Evolutionary conservation across 2,113 vertebrate genomes (phyloP).

Genomic region (Aptenodytes patagonicus): DNA sequence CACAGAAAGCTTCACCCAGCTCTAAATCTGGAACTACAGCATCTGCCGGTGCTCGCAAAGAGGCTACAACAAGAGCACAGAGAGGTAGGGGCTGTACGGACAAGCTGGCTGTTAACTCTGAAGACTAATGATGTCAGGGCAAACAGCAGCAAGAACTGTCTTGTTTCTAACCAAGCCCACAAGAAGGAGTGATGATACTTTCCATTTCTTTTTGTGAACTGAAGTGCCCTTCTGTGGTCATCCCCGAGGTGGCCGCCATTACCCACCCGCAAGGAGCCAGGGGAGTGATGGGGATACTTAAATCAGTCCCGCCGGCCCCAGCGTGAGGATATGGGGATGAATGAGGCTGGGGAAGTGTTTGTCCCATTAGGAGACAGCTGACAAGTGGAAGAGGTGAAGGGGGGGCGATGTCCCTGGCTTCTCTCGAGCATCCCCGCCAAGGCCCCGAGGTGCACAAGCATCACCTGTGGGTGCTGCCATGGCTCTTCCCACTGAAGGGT

Average conservation of each 20-base stretch:
- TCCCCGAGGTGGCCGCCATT: not conserved
- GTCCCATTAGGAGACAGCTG: not conserved
- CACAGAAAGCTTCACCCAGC: not conserved
- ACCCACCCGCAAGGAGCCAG: too few species aligned
- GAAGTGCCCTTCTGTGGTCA: not conserved
- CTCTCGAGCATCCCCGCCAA: not conserved
- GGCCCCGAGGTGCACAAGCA: not conserved
- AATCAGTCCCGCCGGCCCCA: fast-evolving
- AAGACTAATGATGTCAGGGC: not conserved
- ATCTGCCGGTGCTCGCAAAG: fast-evolving
- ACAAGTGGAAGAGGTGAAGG: not conserved
- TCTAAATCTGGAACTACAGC: not conserved
- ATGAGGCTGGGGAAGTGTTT: not conserved
- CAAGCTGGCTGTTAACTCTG: not conserved
- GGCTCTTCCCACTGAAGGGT: not conserved
- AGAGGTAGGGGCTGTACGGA: not conserved
- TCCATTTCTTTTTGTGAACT: not conserved
- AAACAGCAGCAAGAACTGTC: not conserved
- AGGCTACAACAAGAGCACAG: not conserved
- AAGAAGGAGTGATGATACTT: not conserved
- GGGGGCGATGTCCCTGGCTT: not conserved
- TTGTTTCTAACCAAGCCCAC: not conserved
- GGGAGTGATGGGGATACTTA: not conserved
- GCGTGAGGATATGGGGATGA: not conserved
- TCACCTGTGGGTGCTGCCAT: not conserved